A percentile compares a stretch with the other conserved stretches of the same genome.
phyloP scores from a whole-genome alignment of 2,113 vertebrate species.

The Myotis davidii region DNA sequence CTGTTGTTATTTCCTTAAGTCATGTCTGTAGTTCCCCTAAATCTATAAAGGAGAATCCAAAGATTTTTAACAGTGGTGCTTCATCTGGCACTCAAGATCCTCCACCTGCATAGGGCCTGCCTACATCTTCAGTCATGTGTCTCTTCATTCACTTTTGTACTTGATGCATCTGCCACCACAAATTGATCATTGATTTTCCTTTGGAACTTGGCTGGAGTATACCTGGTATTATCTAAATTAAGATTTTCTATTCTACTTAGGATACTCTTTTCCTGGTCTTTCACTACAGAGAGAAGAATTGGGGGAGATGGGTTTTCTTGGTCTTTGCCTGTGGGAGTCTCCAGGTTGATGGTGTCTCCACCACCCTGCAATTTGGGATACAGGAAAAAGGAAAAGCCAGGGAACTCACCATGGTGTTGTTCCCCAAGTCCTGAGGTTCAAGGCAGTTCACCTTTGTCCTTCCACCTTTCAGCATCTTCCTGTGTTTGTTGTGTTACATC shows the following conservation, averaged over 20 bases:
- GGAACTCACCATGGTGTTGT: neutral
- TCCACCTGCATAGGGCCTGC: neutral
- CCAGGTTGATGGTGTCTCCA: neutral
- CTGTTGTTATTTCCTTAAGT: neutral
- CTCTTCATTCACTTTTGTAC: neutral
- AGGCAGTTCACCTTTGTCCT: neutral
- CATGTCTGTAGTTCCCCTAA: neutral
- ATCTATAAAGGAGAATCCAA: neutral
- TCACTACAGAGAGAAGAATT: neutral
- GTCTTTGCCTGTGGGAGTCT: neutral
- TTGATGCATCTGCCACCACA: neutral
- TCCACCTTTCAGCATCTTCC: neutral
- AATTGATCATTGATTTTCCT: neutral
- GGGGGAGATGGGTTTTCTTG: neutral
- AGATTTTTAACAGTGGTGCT: neutral
- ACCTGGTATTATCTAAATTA: neutral
- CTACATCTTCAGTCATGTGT: neutral
- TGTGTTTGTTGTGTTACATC: neutral
- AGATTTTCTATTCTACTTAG: neutral
- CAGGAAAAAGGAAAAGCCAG: neutral
- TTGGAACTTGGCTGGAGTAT: neutral
- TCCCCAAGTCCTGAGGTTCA: neutral
- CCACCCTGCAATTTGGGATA: neutral
- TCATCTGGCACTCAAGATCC: neutral
- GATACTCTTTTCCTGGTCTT: neutral